Evolutionary conservation across 2,888 invertebrate species (phyloP), one percentile per base, ranked within the genome.

Genomic region (Cataglyphis livida): DNA sequence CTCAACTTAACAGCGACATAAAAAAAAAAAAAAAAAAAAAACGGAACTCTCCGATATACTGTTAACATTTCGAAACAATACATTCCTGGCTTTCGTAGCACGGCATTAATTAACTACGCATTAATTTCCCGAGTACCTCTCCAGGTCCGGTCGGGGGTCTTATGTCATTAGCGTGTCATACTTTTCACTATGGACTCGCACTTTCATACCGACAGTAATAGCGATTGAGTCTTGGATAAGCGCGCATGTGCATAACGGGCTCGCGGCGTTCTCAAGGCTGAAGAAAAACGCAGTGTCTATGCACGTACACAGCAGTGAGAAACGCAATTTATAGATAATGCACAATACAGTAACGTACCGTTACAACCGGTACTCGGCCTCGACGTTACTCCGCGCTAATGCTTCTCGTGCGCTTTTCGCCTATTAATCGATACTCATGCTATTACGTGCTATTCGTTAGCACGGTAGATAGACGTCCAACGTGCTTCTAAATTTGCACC

Each of bases 321-420:
- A 88, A 87, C 65, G 83, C 82, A 44, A 85, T 83, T 88, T 85
- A 81, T 81, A 82, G 88, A 86, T 88, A 86, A 88, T 87, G 84
- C 85, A 87, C 84, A 83, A 87, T 87, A 85, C 82, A 79, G 83
- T 70, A 70, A 79, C 87, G 84, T 84, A 87, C 88, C 85, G 85
- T 86, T 87, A 70, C 83, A 84, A 88, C 84, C 87, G 88, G 86
- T 85, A 86, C 84, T 86, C 84, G 61, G 62, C 44, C 87, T 87
- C 85, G 51, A 44, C 51, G 78, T 79, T 79, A 78, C 82, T 81
- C 68, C 64, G 73, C 73, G 57, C 64, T 28, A 84, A 71, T 82
- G 44, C 12, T 71, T 82, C 61, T 81, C 84, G 64, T 51, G 79
- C 57, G 86, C 81, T 44, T 87, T 66, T 84, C 81, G 59, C 54